These are phyloP conservation scores for Galeopsomyia nigrocyanea DNA, from an alignment of 2,888 invertebrate genomes.

Conservation along the genomic window DNA sequence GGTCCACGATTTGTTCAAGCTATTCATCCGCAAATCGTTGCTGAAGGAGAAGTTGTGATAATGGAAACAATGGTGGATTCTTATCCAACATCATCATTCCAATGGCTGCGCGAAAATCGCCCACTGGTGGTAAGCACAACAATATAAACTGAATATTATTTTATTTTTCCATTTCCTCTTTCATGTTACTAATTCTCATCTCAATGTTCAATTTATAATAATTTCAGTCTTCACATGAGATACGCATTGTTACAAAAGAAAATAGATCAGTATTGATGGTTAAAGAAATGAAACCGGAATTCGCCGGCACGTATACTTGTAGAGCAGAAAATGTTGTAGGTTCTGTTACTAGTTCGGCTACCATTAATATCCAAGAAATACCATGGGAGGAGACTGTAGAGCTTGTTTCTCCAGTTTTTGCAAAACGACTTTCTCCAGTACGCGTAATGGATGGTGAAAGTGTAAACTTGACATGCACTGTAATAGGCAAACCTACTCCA, in stretches of 20 bases:
- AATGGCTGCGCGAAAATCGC: constrained; percentile 85
- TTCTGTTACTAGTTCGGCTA: constrained; percentile 88
- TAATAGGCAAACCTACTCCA: constrained; percentile 84
- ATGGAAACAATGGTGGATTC: constrained; percentile 84
- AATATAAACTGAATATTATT: constrained; percentile 53
- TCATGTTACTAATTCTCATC: too few species aligned
- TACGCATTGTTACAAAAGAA: constrained; percentile 80
- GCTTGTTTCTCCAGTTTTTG: constrained; percentile 82
- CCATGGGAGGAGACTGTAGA: constrained; percentile 74
- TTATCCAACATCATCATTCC: constrained; percentile 85
- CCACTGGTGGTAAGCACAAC: constrained; percentile 73
- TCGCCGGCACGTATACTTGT: constrained; percentile 85
- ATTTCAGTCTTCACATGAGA: constrained; percentile 74
- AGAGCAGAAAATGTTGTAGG: constrained; percentile 92
- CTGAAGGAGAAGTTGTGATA: constrained; percentile 82
- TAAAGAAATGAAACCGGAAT: constrained; percentile 78
- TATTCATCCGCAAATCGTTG: constrained; percentile 78
- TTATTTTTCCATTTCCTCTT: too few species aligned
- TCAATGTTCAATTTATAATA: neutral
- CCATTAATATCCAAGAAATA: constrained; percentile 75
- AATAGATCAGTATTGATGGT: constrained; percentile 87
- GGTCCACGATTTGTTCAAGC: constrained; percentile 83
- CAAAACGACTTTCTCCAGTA: constrained; percentile 79
- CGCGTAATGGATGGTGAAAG: constrained; percentile 93
- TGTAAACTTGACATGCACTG: constrained; percentile 80